Evolutionary conservation across 2,888 invertebrate genomes (phyloP).

Genomic region (Thera obeliscata): DNA sequence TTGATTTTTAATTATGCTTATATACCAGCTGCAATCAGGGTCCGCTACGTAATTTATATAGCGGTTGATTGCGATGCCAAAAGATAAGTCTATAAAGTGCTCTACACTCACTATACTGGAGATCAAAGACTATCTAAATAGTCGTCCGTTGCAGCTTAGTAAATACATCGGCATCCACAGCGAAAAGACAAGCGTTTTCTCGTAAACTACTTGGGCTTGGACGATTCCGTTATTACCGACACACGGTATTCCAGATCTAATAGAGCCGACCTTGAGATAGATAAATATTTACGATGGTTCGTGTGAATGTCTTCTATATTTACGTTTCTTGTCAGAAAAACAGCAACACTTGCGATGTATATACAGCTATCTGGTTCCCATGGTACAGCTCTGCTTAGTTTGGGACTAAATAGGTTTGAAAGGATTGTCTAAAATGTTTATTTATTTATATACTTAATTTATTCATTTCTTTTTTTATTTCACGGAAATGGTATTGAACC

Average conservation of each 20-base stretch:
- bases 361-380: too few species aligned
- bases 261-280: constrained; percentile 68
- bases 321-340: constrained; percentile 43
- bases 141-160: constrained; percentile 48
- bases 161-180: constrained; percentile 46
- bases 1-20: too few species aligned
- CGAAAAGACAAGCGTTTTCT: constrained; percentile 9
- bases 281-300: constrained; percentile 72
- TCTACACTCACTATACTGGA: constrained; percentile 40
- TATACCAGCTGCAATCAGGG: not conserved
- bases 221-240: constrained; percentile 20
- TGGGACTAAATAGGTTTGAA: too few species aligned
- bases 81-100: constrained; percentile 36
- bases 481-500: too few species aligned
- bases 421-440: too few species aligned
- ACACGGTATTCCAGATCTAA: constrained; percentile 60
- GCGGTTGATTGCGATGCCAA: constrained; percentile 13
- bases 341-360: constrained; percentile 26
- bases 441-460: too few species aligned
- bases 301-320: constrained; percentile 74
- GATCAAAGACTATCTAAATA: constrained; percentile 48
- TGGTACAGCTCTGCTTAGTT: too few species aligned
- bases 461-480: too few species aligned
- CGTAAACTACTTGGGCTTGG: constrained; percentile 10
- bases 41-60: constrained; percentile 20